Base-by-base conservation (phyloP, 1,140 invertebrate species). In the Uloborus diversus region DNA sequence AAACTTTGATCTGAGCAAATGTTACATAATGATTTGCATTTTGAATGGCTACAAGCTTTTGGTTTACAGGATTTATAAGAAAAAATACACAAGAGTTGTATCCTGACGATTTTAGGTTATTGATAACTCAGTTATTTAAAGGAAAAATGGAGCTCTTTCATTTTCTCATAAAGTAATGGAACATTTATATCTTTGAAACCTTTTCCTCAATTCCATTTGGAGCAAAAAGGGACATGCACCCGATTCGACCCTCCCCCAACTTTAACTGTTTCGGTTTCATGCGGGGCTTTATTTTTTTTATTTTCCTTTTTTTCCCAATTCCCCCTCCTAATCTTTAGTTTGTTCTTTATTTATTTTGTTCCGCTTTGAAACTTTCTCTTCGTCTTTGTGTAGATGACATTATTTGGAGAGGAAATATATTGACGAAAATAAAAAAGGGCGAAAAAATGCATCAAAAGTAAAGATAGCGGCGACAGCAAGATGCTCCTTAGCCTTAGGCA, bases 161-260 rank as follows among this genome's bases (percentile, higher is more conserved):
- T 79, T 79, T 79, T 79, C 76, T 79, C 56, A 79, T 79, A 79
- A 65, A 78, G 73, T 78, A 78, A 79, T 79, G 76, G 76, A 79
- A 69, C 76, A 79, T 79, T 79, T 79, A 68, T 79, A 79, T 79
- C 73, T 64, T 56, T 49, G 76, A 66, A 78, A 69, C 76, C 76
- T 68, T 79, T 68, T 68, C 65, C 56, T 32, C 76, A 79, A 79
- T 79, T 69, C 76, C 64, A 79, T 79, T 79, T 79, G 65, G 65
- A 32, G 53, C 65, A 69, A 79, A 79, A 79, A 79, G 76, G 65
- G 76, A 69, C 51, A 69, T 59, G 76, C 51, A 27, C 23, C 32
- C 28, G 27, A 1, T 14, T 59, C 51, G 14, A 14, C 64, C n/a
- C 59, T 32, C 25, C 61, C 73, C 42, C 75, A 78, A 79, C 57